phyloP scores from a whole-genome alignment of 1,140 invertebrate genomes.

The Goniozus legneri region DNA sequence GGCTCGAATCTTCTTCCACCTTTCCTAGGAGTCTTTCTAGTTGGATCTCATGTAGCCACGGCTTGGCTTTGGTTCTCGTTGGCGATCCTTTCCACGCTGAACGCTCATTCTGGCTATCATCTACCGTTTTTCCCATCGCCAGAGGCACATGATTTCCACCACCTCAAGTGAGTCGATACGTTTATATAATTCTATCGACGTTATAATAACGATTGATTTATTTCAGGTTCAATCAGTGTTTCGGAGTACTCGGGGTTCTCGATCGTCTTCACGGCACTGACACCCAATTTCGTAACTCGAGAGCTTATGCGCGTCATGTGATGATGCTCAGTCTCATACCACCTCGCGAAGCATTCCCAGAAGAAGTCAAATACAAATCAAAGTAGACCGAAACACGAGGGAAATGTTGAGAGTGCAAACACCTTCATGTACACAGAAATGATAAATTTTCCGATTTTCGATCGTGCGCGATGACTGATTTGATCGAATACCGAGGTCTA shows the following conservation, averaged over 20 bases:
- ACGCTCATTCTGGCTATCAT: slow-evolving; percentile 86
- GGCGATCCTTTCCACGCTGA: slow-evolving; percentile 76
- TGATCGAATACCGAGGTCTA: too few relatives aligned
- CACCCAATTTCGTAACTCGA: slow-evolving; percentile 69
- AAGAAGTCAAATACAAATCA: slow-evolving; percentile 52
- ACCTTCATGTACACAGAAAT: too few relatives aligned
- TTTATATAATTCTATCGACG: neutral
- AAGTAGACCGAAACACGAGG: too few relatives aligned
- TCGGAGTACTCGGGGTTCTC: slow-evolving; percentile 78
- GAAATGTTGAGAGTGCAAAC: too few relatives aligned
- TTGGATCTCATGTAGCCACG: slow-evolving; percentile 79
- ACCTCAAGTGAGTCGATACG: slow-evolving; percentile 70
- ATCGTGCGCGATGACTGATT: too few relatives aligned
- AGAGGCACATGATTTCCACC: slow-evolving; percentile 90
- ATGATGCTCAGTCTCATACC: slow-evolving; percentile 80
- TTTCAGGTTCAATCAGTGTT: slow-evolving; percentile 80
- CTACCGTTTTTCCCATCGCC: slow-evolving; percentile 84
- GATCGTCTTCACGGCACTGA: slow-evolving; percentile 86
- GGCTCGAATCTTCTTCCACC: slow-evolving; percentile 79
- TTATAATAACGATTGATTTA: neutral
- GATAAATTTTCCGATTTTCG: too few relatives aligned
- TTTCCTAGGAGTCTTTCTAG: slow-evolving; percentile 74
- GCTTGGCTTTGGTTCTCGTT: slow-evolving; percentile 81
- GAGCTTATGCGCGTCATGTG: slow-evolving; percentile 71
- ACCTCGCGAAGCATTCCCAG: slow-evolving; percentile 71